phyloP scores from a whole-genome alignment of 2,113 vertebrate species.

The Chlamydotis undulata region DNA sequence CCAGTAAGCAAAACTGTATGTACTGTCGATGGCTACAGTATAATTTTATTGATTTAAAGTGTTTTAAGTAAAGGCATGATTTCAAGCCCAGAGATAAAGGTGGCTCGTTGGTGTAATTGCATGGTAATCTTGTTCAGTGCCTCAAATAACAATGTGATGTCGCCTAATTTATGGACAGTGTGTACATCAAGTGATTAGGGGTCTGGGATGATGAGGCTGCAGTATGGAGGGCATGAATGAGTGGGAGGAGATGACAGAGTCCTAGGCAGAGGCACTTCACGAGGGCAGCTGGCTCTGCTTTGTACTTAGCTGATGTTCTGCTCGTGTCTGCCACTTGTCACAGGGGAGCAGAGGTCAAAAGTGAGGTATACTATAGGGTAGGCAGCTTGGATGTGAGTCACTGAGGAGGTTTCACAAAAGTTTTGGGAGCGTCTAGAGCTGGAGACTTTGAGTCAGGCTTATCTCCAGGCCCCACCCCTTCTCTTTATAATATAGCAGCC shows the following conservation, averaged over 20 bases:
- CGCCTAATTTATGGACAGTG: conserved; percentile 51
- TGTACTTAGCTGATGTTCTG: neutral
- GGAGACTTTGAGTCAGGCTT: neutral
- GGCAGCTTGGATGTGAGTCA: neutral
- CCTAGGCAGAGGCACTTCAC: neutral
- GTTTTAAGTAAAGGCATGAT: conserved; percentile 57
- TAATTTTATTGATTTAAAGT: conserved; percentile 70
- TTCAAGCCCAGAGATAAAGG: conserved; percentile 54
- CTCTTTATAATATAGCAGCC: neutral
- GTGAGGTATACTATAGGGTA: neutral
- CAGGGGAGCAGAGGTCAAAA: neutral
- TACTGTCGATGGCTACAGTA: conserved; percentile 22
- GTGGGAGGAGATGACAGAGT: conserved; percentile 50
- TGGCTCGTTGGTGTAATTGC: conserved; percentile 61
- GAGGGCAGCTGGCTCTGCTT: neutral
- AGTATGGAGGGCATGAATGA: conserved; percentile 55
- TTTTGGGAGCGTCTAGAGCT: neutral
- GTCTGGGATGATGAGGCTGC: conserved; percentile 43
- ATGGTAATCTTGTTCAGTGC: conserved; percentile 60
- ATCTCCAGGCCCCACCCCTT: neutral
- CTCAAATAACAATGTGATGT: conserved; percentile 48
- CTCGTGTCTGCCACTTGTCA: neutral
- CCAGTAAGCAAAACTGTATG: conserved; percentile 69
- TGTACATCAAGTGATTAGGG: conserved; percentile 57
- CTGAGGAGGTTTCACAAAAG: neutral